Percentiles rank a stretch among this genome's conserved stretches.
Evolutionary conservation across 2,888 invertebrate genomes (phyloP).

Genomic region (Rhabditophanes sp.): DNA sequence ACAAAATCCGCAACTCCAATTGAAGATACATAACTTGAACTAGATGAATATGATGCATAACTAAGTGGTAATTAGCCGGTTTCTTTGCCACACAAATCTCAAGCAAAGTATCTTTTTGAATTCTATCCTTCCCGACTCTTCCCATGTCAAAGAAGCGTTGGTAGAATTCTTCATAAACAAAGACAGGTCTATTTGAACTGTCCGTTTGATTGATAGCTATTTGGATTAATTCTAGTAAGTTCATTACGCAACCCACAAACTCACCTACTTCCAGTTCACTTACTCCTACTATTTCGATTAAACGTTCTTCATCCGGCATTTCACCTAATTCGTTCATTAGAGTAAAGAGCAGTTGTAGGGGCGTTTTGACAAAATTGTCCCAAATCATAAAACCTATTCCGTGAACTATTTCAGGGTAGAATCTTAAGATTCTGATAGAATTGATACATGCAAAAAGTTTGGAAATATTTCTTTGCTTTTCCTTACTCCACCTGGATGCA

Average conservation of each 20-base stretch:
- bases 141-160: too few relatives aligned
- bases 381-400: constrained; percentile 31
- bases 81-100: constrained; percentile 16
- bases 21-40: constrained; percentile 16
- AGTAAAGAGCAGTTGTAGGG: constrained; percentile 14
- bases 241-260: constrained; percentile 5
- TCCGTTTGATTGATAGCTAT: too few relatives aligned
- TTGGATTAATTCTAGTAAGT: too few relatives aligned
- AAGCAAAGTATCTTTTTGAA: constrained; percentile 15
- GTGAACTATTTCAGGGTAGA: constrained; percentile 20
- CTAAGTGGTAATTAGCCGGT: constrained; percentile 30
- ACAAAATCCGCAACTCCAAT: too few relatives aligned
- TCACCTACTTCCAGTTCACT: constrained; percentile 9
- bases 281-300: background rate
- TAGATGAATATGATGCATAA: constrained; percentile 29
- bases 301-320: too few relatives aligned
- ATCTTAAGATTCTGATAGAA: constrained; percentile 7
- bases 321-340: constrained; percentile 18
- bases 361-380: constrained; percentile 28
- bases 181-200: too few relatives aligned
- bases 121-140: too few relatives aligned
- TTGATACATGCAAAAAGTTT: constrained; percentile 7
- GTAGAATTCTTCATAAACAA: too few relatives aligned
- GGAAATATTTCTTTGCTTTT: constrained; percentile 10
- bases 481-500: constrained; percentile 13